A percentile compares a stretch with the other conserved stretches of the same genome.
phyloP scores from a whole-genome alignment of 2,113 vertebrate species.

The Megalops atlanticus region DNA sequence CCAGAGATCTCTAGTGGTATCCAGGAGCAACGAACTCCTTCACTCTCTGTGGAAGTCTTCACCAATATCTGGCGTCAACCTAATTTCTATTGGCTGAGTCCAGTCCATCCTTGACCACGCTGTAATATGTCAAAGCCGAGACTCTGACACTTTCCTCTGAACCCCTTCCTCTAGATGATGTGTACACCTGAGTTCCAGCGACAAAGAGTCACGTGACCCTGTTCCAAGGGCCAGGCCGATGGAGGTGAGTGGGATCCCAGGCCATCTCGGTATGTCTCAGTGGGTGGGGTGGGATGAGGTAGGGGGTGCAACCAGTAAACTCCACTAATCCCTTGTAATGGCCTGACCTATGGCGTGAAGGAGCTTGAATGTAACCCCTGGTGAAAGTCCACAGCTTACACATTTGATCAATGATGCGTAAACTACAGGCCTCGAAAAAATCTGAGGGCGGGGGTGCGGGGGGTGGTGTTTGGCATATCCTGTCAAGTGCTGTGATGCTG shows the following conservation, averaged over 20 bases:
- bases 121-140: neutral
- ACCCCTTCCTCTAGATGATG: neutral
- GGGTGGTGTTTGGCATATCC: slow-evolving; percentile 38
- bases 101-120: neutral
- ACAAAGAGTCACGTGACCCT: slow-evolving; percentile 9
- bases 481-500: slow-evolving; percentile 34
- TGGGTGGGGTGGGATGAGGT: neutral
- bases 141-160: neutral
- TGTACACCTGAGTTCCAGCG: neutral
- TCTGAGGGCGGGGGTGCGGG: slow-evolving; percentile 15
- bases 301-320: slow-evolving; percentile 42
- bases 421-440: slow-evolving; percentile 22
- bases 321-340: slow-evolving; percentile 36
- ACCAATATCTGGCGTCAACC: neutral
- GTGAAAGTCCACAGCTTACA: slow-evolving; percentile 58
- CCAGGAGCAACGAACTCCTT: neutral
- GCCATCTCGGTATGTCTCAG: neutral
- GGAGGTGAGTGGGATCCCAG: slow-evolving; percentile 11
- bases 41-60: neutral
- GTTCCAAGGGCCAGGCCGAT: neutral
- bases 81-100: neutral
- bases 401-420: slow-evolving; percentile 58
- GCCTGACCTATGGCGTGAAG: slow-evolving; percentile 43
- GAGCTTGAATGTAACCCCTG: slow-evolving; percentile 39
- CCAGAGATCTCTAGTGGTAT: neutral